Evolutionary conservation across 2,888 invertebrate species (phyloP).

Genomic region (Coecobrya sp.): DNA sequence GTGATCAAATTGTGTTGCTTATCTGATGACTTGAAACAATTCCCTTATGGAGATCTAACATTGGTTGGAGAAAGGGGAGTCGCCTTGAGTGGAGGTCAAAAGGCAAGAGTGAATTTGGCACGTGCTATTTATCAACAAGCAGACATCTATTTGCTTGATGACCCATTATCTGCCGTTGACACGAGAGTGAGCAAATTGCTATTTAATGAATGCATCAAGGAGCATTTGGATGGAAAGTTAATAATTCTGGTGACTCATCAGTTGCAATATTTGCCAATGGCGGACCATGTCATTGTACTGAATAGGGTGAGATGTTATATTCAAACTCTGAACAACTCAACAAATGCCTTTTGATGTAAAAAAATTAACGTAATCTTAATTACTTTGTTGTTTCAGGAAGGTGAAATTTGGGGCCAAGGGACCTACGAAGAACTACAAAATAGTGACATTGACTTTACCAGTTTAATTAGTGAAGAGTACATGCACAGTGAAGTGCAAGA

Average conservation of each 20-base stretch:
- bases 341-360: not conserved
- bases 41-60: conserved; percentile 92
- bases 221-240: conserved; percentile 87
- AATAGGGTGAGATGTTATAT: conserved; percentile 27
- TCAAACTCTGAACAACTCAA: too few species aligned
- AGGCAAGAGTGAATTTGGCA: conserved; percentile 93
- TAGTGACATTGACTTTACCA: conserved; percentile 69
- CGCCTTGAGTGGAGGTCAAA: conserved; percentile 91
- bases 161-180: conserved; percentile 89
- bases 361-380: not conserved
- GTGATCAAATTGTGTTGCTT: conserved; percentile 55
- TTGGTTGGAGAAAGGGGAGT: conserved; percentile 95
- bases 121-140: conserved; percentile 89
- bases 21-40: conserved; percentile 58
- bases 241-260: conserved; percentile 92
- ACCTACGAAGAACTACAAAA: conserved; percentile 52
- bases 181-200: conserved; percentile 88
- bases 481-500: conserved; percentile 21
- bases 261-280: conserved; percentile 90
- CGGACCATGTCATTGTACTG: conserved; percentile 68
- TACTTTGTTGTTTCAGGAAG: conserved; percentile 43
- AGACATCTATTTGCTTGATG: conserved; percentile 89
- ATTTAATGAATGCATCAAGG: conserved; percentile 88
- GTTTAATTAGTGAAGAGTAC: conserved; percentile 58
- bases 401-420: conserved; percentile 70